Percentiles rank a stretch among this genome's conserved stretches.
Conservation (phyloP, 1,140 invertebrate species). For the Luehdorfia chinensis region DNA sequence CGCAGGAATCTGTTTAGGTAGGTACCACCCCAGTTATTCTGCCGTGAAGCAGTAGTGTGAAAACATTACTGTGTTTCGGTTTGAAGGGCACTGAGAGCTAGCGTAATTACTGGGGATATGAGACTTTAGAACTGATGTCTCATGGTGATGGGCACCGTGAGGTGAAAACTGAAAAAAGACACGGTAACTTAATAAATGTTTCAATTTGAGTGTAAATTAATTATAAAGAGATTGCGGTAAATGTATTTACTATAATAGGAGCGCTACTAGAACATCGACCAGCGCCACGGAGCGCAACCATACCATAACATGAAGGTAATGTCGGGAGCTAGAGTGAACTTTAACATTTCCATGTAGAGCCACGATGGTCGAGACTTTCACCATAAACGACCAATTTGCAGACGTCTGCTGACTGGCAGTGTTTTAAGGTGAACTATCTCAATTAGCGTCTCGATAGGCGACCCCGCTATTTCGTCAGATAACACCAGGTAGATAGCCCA, state of each 20-base stretch:
- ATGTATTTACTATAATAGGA: conserved; percentile 25
- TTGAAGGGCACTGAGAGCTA: no score
- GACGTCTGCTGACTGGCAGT: conserved; percentile 59
- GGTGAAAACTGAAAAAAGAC: no score
- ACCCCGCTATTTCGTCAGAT: conserved; percentile 67
- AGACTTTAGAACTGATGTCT: no score
- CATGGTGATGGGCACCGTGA: no score
- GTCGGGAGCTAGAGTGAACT: conserved; percentile 63
- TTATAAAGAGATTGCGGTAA: conserved; percentile 20
- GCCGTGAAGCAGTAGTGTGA: no score
- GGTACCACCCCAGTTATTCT: no score
- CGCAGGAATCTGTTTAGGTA: no score
- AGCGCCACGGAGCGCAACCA: conserved; percentile 44
- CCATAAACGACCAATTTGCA: conserved; percentile 72
- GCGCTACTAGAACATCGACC: conserved; percentile 21
- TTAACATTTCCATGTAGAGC: conserved; percentile 61
- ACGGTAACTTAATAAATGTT: no score
- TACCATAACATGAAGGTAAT: conserved; percentile 56
- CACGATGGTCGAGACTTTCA: conserved; percentile 66
- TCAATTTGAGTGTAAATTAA: conserved; percentile 11
- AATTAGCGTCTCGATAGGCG: conserved; percentile 71
- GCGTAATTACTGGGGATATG: no score
- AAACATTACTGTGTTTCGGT: no score
- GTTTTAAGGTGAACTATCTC: conserved; percentile 69
- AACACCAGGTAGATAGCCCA: conserved; percentile 46